phyloP scores from a whole-genome alignment of 2,888 invertebrate species.

The Euplexia lucipara region DNA sequence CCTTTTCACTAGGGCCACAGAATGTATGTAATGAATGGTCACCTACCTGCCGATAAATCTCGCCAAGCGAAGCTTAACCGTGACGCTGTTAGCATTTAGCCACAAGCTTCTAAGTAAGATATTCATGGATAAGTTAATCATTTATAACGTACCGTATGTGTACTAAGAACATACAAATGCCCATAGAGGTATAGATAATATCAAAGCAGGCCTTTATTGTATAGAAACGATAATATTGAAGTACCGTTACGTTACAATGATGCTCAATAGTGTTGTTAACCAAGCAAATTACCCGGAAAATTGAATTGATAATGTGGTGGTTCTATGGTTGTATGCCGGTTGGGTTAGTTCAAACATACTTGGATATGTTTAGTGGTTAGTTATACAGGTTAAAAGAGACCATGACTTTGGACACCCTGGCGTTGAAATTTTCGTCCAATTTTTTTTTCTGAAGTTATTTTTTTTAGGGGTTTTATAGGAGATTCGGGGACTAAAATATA shows the following conservation, averaged over 20 bases:
- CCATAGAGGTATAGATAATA: conserved; percentile 1
- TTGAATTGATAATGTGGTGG: conserved; percentile 46
- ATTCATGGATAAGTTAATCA: no score
- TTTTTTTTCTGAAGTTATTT: no score
- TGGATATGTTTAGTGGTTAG: neutral
- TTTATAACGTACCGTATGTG: neutral
- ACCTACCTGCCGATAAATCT: no score
- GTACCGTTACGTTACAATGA: conserved; percentile 37
- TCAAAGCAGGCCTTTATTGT: neutral
- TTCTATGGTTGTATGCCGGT: conserved; percentile 2
- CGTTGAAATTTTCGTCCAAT: no score
- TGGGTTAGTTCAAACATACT: conserved; percentile 19
- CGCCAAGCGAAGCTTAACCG: no score
- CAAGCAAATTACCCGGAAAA: conserved; percentile 53
- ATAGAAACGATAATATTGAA: conserved; percentile 21
- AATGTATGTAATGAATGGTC: no score
- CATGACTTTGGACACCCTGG: no score
- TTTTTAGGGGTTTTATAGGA: no score
- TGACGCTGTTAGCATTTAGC: no score
- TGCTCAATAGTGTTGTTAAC: conserved; percentile 35
- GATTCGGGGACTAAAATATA: no score
- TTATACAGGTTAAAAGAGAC: neutral
- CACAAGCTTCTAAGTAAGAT: no score
- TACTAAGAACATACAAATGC: neutral
- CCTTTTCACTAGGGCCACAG: no score